Conservation (phyloP, 2,888 invertebrate species). For the Trissoscelio sp. region DNA sequence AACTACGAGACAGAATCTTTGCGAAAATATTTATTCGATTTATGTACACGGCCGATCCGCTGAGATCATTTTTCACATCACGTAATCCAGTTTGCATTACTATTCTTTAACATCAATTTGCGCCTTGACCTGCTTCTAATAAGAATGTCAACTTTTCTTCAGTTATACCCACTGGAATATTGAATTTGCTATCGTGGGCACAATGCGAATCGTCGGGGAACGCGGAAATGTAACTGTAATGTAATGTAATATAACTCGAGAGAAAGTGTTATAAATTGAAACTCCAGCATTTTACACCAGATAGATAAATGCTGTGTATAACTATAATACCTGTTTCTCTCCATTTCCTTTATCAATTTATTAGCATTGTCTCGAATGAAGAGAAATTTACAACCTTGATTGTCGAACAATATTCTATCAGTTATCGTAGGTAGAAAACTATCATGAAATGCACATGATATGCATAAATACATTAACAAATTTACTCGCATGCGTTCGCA, state of each 20-base stretch:
- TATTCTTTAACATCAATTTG: conserved; percentile 46
- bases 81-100: conserved; percentile 31
- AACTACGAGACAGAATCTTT: conserved; percentile 15
- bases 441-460: conserved; percentile 1
- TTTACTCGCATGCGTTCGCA: not conserved
- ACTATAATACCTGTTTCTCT: conserved; percentile 44
- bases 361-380: conserved; percentile 44
- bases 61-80: conserved; percentile 48
- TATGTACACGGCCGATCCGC: conserved; percentile 11
- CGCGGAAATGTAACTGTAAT: conserved; percentile 57
- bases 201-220: conserved; percentile 41
- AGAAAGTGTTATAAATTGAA: conserved; percentile 67
- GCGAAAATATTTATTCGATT: conserved; percentile 54
- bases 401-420: conserved; percentile 41
- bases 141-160: conserved; percentile 40
- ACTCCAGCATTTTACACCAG: conserved; percentile 46
- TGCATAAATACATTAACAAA: conserved; percentile 3
- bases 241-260: conserved; percentile 50
- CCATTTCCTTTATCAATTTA: conserved; percentile 59
- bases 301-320: conserved; percentile 54
- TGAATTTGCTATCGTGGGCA: conserved; percentile 37
- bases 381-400: conserved; percentile 56
- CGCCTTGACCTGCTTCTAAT: conserved; percentile 45
- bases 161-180: conserved; percentile 34
- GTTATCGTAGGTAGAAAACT: conserved; percentile 5